Base-by-base conservation (phyloP, 2,113 vertebrate genomes). In the Machaerirhynchus nigripectus region DNA sequence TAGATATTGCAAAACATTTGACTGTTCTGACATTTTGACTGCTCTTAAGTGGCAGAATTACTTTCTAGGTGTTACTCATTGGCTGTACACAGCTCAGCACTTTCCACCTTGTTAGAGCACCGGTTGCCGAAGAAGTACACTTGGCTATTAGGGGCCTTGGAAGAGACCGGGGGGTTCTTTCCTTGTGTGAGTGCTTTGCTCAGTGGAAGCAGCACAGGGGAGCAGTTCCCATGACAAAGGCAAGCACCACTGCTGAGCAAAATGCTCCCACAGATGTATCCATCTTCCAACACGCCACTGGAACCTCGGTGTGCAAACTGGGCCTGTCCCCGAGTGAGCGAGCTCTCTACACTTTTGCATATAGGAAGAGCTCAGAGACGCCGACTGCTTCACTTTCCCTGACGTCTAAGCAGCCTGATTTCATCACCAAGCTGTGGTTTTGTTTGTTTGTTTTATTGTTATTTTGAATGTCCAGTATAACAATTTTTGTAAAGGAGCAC, bases 171-270 rank as follows among this genome's bases (percentile, higher is more conserved):
- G 8, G 2, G 2, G 40, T 73, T 65, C 23, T 11, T 68, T 9
- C 9, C 30, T 35, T 69, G 27, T 15, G 0, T 13, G 17, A 56
- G 30, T 11, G 21, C 30, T 83, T 63, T 87, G 28, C 23, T 59
- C 20, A 15, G 42, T 39, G 52, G 9, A 0, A 7, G 44, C 16
- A 71, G 67, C 35, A 46, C 18, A 37, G 17, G 31, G 64, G 35
- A 82, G 39, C 10, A 12, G 31, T 24, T 52, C 13, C 15, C 0
- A 1, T 7, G 24, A 39, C 1, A 15, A 23, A n/a, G 15, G 4
- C 0, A 2, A 57, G 52, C 10, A 11, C 3, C 42, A 22, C 13
- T 47, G 22, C 50, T 52, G 44, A 57, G 15, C 7, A 28, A 70
- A 89, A 22, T 10, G 42, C 17, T 74, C 44, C 57, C 42, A 19